Percentiles rank a stretch among this genome's conserved stretches.
Evolutionary conservation across 1,140 invertebrate genomes (phyloP).

Genomic region (Lasioglossum albipes): DNA sequence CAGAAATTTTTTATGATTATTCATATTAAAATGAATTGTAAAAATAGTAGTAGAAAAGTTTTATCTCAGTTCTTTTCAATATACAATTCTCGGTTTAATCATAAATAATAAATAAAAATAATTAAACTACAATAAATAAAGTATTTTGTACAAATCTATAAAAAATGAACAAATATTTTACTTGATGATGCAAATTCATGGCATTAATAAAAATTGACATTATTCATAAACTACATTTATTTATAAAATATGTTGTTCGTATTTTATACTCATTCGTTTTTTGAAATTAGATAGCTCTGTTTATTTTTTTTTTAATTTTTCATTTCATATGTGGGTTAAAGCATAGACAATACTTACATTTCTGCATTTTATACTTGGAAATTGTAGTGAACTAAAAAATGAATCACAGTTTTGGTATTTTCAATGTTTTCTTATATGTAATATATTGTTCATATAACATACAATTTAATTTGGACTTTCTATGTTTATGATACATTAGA

Average conservation of each 20-base stretch:
- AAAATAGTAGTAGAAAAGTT: conserved; percentile 22
- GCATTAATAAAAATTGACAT: conserved; percentile 33
- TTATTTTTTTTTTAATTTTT: conserved; percentile 4
- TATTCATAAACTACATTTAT: conserved; percentile 9
- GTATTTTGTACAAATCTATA: conserved; percentile 53
- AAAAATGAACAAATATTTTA: conserved; percentile 42
- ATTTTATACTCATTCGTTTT: conserved; percentile 1
- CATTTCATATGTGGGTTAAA: conserved; percentile 14
- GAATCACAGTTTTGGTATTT: conserved; percentile 15
- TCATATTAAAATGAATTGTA: conserved; percentile 32
- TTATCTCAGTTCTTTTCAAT: conserved; percentile 25
- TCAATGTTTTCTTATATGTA: background rate
- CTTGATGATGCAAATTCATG: conserved; percentile 39
- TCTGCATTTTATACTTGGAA: conserved; percentile 25
- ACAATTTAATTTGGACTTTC: background rate
- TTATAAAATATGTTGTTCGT: conserved; percentile 8
- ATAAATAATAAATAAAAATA: conserved; percentile 41
- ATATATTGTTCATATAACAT: conserved; percentile 28
- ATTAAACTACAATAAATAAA: conserved; percentile 38
- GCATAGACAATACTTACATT: background rate
- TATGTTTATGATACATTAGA: conserved; percentile 7
- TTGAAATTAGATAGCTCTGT: conserved; percentile 1
- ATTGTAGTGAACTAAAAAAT: conserved; percentile 7
- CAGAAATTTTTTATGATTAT: conserved; percentile 35
- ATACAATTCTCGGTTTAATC: conserved; percentile 26